Evolutionary conservation across 1,140 invertebrate genomes (phyloP), one percentile per base, ranked within the genome.

Genomic region (Cotesia typhae): DNA sequence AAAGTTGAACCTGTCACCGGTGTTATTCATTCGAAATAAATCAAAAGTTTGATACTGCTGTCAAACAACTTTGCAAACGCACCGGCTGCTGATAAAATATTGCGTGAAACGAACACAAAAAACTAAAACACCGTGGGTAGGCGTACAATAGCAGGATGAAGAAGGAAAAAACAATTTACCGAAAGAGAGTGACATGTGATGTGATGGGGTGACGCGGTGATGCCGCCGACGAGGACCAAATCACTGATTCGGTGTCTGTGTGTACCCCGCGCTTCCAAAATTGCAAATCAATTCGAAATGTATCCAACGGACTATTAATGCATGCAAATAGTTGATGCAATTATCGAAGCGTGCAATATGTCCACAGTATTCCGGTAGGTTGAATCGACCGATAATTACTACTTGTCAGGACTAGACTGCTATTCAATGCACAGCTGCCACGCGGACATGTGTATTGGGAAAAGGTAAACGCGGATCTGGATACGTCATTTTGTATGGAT

Each of bases 241-340:
- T 47, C 41, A 47, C 10, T 9, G 41, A 47, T 41, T 41, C 41
- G 41, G 41, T 47, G 10, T 47, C 6, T 47, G 41, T 47, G 41
- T 47, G 28, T 20, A 20, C 57, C 9, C 20, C 28, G 28, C 28
- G 28, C 28, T 28, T 28, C 28, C 14, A 59, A 59, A 59, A 59
- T 59, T 59, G 57, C 57, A 59, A 59, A 59, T 59, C 57, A 59
- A 59, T 59, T 59, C 20, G 14, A 59, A 59, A 59, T 59, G 57
- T 59, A 59, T 59, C 57, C 57, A 59, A 59, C 57, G 57, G 57
- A 59, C 57, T 59, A 59, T 59, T 59, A 59, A 59, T 59, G 57
- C 57, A 59, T 59, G 57, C 57, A 59, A 59, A 59, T 59, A 59
- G 14, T 59, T 59, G 57, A 59, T 59, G 57, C 20, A 59, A 59